Percentiles rank a stretch among this genome's conserved stretches.
These are phyloP conservation scores for Micoletzkya japonica DNA, from an alignment of 2,888 invertebrate species.

Conservation along the genomic window DNA sequence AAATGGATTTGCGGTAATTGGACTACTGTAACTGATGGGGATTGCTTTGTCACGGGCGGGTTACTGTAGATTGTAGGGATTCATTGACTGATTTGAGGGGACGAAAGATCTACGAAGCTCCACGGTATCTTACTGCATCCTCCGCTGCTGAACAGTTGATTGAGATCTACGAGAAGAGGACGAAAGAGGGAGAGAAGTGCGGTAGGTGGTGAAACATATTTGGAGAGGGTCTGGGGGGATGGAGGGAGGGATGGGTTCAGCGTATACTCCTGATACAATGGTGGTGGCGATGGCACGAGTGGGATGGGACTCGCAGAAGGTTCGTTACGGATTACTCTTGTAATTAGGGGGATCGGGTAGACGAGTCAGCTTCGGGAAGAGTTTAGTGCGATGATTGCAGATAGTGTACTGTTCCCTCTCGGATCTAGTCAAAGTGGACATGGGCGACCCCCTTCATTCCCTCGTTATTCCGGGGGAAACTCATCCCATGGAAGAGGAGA, in stretches of 20 bases:
- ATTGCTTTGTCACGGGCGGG: neutral
- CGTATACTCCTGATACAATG: constrained; percentile 69
- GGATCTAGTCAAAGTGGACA: constrained; percentile 74
- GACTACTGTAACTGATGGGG: neutral
- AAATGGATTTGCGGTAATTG: neutral
- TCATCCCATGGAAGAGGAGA: constrained; percentile 90
- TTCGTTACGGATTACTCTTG: constrained; percentile 4
- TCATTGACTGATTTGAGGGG: constrained; percentile 68
- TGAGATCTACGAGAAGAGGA: constrained; percentile 74
- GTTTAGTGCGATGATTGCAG: constrained; percentile 74
- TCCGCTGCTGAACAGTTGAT: constrained; percentile 85
- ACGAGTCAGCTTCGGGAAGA: neutral
- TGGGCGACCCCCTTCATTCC: constrained; percentile 91
- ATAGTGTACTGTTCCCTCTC: constrained; percentile 74
- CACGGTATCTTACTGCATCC: constrained; percentile 86
- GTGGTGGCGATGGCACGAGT: constrained; percentile 88
- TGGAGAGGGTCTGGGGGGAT: neutral
- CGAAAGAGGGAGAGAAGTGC: constrained; percentile 31
- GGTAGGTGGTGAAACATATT: constrained; percentile 29
- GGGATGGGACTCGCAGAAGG: constrained; percentile 78
- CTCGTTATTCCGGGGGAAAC: constrained; percentile 81
- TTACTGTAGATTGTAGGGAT: neutral
- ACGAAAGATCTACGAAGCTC: constrained; percentile 86
- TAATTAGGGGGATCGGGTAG: neutral
- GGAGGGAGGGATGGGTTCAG: constrained; percentile 51